Conservation (phyloP, 2,113 vertebrate genomes). For the Nibea albiflora region DNA sequence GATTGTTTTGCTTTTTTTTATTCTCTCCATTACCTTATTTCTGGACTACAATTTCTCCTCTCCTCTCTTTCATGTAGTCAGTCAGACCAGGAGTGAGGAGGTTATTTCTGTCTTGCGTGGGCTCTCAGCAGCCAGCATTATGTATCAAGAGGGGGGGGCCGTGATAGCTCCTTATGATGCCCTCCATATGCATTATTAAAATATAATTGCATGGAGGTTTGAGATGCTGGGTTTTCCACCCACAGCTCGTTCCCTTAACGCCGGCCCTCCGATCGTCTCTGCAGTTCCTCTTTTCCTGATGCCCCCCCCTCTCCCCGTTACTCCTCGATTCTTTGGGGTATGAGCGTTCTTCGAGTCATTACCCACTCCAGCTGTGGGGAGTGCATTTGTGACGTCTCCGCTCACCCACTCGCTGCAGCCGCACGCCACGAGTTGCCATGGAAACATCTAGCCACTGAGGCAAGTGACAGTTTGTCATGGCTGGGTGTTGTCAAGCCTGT, state of each 20-base stretch:
- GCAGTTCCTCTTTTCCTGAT: constrained; percentile 22
- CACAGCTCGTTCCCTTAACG: constrained; percentile 57
- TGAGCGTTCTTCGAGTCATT: constrained; percentile 64
- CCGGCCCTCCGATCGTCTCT: constrained; percentile 23
- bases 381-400: constrained; percentile 66
- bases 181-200: constrained; percentile 78
- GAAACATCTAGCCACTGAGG: constrained; percentile 71
- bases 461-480: constrained; percentile 75
- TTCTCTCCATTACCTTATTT: constrained; percentile 36
- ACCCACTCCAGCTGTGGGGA: constrained; percentile 74
- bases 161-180: constrained; percentile 66
- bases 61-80: constrained; percentile 62
- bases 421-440: constrained; percentile 70
- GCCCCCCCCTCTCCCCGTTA: not conserved
- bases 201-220: constrained; percentile 71
- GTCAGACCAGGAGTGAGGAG: constrained; percentile 59
- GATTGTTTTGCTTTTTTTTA: constrained; percentile 12
- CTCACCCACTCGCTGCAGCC: constrained; percentile 71
- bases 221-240: constrained; percentile 64
- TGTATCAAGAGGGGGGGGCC: constrained; percentile 65
- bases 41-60: constrained; percentile 33
- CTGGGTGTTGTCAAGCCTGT: constrained; percentile 64
- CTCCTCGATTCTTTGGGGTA: constrained; percentile 45
- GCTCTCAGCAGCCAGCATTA: constrained; percentile 70
- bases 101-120: constrained; percentile 79